These are phyloP conservation scores for Hirudo medicinalis DNA, from an alignment of 1,140 invertebrate genomes.

Conservation along the genomic window DNA sequence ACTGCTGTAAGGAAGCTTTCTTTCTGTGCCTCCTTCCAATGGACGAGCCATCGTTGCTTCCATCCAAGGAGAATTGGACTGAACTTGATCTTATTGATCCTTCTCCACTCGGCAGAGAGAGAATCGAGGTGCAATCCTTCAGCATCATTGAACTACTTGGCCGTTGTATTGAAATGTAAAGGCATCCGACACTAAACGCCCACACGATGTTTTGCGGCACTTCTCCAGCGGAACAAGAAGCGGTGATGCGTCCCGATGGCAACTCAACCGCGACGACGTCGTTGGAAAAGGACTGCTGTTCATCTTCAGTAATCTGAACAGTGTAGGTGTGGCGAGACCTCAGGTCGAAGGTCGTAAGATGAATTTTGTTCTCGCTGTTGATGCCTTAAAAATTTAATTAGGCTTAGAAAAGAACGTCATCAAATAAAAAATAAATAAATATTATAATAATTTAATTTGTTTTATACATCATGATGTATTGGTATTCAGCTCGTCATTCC, in stretches of 20 bases:
- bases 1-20: neutral
- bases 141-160: neutral
- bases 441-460: neutral
- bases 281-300: slow-evolving; percentile 16
- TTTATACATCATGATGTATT: no score
- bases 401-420: neutral
- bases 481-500: no score
- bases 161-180: slow-evolving; percentile 19
- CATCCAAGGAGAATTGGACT: neutral
- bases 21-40: neutral
- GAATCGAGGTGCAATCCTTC: neutral
- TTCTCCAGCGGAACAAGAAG: slow-evolving; percentile 3
- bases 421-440: neutral
- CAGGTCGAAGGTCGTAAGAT: neutral
- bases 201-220: slow-evolving; percentile 17
- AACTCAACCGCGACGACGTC: slow-evolving; percentile 19
- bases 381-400: neutral
- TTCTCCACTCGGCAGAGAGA: neutral
- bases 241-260: slow-evolving; percentile 20
- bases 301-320: slow-evolving; percentile 20
- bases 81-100: neutral
- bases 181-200: slow-evolving; percentile 20
- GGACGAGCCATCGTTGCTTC: neutral
- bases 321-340: neutral
- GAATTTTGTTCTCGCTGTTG: neutral